Evolutionary conservation across 2,113 vertebrate species (phyloP).

Genomic region (Siphamia tubifer): DNA sequence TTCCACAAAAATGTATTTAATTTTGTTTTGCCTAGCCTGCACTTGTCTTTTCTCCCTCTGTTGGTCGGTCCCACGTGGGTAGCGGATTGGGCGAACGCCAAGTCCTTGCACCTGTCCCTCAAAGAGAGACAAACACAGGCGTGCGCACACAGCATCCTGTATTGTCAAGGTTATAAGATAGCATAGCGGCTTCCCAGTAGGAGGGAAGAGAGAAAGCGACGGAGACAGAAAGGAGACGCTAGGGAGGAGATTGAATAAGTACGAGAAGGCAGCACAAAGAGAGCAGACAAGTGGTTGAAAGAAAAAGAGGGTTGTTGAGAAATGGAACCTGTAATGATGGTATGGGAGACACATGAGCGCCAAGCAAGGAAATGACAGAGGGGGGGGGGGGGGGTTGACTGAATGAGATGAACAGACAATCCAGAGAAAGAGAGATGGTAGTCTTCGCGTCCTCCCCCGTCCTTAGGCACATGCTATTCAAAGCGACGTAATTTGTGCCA

Average conservation of each 20-base stretch:
- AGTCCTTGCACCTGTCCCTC: slow-evolving; percentile 74
- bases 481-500: slow-evolving; percentile 75
- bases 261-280: slow-evolving; percentile 39
- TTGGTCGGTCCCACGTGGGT: slow-evolving; percentile 30
- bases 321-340: slow-evolving; percentile 69
- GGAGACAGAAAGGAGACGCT: slow-evolving; percentile 36
- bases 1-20: slow-evolving; percentile 45
- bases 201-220: slow-evolving; percentile 14
- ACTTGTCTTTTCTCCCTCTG: slow-evolving; percentile 23
- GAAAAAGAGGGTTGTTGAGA: slow-evolving; percentile 52
- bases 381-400: slow-evolving; percentile 2
- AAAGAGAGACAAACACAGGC: slow-evolving; percentile 39
- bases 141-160: slow-evolving; percentile 25
- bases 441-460: slow-evolving; percentile 59
- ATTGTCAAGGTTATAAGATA: slow-evolving; percentile 73
- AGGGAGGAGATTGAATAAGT: slow-evolving; percentile 52
- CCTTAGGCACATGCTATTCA: slow-evolving; percentile 76
- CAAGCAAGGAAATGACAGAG: slow-evolving; percentile 30
- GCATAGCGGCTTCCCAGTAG: slow-evolving; percentile 34
- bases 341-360: slow-evolving; percentile 35
- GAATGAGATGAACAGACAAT: slow-evolving; percentile 32
- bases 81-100: slow-evolving; percentile 46
- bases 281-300: slow-evolving; percentile 56
- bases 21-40: slow-evolving; percentile 38
- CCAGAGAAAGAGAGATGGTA: slow-evolving; percentile 48